phyloP scores from a whole-genome alignment of 2,797 vertebrate species.

The Bufotes viridis region DNA sequence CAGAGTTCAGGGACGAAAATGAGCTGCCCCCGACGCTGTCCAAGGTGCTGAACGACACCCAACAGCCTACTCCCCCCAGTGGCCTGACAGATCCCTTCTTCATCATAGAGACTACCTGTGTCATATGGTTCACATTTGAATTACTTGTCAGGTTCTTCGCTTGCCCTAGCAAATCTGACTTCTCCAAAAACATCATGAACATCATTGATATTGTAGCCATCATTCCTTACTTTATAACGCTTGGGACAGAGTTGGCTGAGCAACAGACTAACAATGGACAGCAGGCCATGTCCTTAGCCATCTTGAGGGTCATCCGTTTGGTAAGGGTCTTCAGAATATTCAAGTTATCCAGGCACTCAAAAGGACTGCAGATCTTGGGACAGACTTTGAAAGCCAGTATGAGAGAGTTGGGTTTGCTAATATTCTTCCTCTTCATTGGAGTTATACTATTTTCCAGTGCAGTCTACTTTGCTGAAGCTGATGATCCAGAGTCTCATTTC shows the following conservation, averaged over 20 bases:
- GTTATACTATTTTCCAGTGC: slow-evolving; percentile 98
- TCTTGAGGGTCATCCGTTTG: slow-evolving; percentile 92
- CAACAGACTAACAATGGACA: slow-evolving; percentile 85
- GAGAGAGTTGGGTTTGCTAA: slow-evolving; percentile 93
- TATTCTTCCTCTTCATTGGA: slow-evolving; percentile 97
- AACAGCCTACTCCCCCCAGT: slow-evolving; percentile 68
- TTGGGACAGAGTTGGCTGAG: slow-evolving; percentile 92
- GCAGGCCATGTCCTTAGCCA: slow-evolving; percentile 95
- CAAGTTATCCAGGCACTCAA: slow-evolving; percentile 94
- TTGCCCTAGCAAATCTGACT: slow-evolving; percentile 89
- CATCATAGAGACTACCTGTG: slow-evolving; percentile 94
- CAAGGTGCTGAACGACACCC: slow-evolving; percentile 73
- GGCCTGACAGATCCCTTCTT: slow-evolving; percentile 93
- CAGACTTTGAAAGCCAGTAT: slow-evolving; percentile 96
- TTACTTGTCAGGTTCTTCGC: slow-evolving; percentile 91
- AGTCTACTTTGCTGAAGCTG: slow-evolving; percentile 92
- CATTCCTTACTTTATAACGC: slow-evolving; percentile 96
- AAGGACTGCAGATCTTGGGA: slow-evolving; percentile 94
- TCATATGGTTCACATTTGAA: slow-evolving; percentile 98
- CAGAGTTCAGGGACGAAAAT: slow-evolving; percentile 91
- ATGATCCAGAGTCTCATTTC: slow-evolving; percentile 92
- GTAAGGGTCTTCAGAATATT: slow-evolving; percentile 96
- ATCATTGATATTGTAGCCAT: slow-evolving; percentile 94
- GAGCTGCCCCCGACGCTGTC: slow-evolving; percentile 76
- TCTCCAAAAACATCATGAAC: slow-evolving; percentile 91